These are phyloP conservation scores for Brachionus sp. DNA, from an alignment of 1,140 invertebrate species.

Conservation along the genomic window DNA sequence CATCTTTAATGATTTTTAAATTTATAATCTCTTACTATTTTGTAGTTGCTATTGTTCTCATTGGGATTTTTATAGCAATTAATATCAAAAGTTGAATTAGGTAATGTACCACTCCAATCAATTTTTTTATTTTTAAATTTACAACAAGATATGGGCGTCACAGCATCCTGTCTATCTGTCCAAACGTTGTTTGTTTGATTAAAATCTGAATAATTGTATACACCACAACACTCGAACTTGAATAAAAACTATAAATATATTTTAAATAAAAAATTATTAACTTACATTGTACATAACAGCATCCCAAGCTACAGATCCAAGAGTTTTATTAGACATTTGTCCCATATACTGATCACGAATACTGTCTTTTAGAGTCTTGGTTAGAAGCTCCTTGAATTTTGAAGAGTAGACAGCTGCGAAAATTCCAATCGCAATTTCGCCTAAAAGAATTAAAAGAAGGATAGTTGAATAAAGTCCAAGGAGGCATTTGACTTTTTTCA, in stretches of 20 bases:
- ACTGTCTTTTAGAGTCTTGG: not conserved
- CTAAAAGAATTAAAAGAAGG: not conserved
- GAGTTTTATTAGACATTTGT: conserved; percentile 33
- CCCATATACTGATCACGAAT: conserved; percentile 36
- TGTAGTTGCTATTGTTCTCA: not conserved
- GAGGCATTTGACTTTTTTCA: conserved; percentile 14
- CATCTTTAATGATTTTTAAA: not conserved
- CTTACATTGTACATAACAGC: conserved; percentile 39
- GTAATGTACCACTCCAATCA: conserved; percentile 29
- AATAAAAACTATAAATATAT: not conserved
- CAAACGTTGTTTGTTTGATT: conserved; percentile 30
- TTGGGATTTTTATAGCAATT: conserved; percentile 5
- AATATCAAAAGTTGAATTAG: not conserved
- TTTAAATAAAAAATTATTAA: not conserved
- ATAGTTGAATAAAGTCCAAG: conserved; percentile 12
- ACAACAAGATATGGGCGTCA: conserved; percentile 10
- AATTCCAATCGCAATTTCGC: conserved; percentile 30
- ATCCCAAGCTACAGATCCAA: conserved; percentile 41
- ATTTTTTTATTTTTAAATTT: not conserved
- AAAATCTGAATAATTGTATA: conserved; percentile 27
- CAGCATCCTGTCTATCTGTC: not conserved
- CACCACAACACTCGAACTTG: conserved; percentile 44
- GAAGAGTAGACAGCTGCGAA: conserved; percentile 30
- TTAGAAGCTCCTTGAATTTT: conserved; percentile 7
- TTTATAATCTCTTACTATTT: not conserved